Conservation (phyloP, 23 tunicate genomes). For the Ciona savignyi region DNA sequence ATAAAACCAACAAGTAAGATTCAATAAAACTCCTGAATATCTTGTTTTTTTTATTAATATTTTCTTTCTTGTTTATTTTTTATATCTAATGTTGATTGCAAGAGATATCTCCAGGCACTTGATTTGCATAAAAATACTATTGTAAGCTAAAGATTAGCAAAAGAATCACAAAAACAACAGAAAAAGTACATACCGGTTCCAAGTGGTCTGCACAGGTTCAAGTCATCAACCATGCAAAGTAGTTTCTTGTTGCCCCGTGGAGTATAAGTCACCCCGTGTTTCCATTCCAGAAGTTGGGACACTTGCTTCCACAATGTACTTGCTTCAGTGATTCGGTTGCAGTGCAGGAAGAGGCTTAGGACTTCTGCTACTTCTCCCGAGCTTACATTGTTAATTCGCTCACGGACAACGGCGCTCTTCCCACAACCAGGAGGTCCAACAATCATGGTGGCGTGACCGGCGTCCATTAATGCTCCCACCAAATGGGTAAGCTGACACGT, state of each 20-base stretch:
- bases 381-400: slow-evolving; percentile 74
- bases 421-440: slow-evolving; percentile 86
- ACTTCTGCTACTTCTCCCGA: slow-evolving; percentile 82
- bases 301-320: slow-evolving; percentile 59
- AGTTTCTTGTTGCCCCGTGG: slow-evolving; percentile 88
- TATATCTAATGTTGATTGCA: too few species aligned
- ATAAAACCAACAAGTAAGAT: too few species aligned
- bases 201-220: slow-evolving; percentile 46
- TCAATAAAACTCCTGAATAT: too few species aligned
- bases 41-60: too few species aligned
- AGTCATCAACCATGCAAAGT: slow-evolving; percentile 78
- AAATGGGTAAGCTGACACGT: slow-evolving; percentile 58
- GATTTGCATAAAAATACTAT: too few species aligned
- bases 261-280: slow-evolving; percentile 54
- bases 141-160: too few species aligned
- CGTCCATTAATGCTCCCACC: slow-evolving; percentile 64
- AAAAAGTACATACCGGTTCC: slow-evolving; percentile 37
- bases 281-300: slow-evolving; percentile 65
- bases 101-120: too few species aligned
- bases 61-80: too few species aligned
- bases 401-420: slow-evolving; percentile 76
- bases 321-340: slow-evolving; percentile 75
- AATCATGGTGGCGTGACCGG: slow-evolving; percentile 58
- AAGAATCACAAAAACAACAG: too few species aligned
- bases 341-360: slow-evolving; percentile 60